Conservation (phyloP, 2,113 vertebrate species). For the Candoia aspera region DNA sequence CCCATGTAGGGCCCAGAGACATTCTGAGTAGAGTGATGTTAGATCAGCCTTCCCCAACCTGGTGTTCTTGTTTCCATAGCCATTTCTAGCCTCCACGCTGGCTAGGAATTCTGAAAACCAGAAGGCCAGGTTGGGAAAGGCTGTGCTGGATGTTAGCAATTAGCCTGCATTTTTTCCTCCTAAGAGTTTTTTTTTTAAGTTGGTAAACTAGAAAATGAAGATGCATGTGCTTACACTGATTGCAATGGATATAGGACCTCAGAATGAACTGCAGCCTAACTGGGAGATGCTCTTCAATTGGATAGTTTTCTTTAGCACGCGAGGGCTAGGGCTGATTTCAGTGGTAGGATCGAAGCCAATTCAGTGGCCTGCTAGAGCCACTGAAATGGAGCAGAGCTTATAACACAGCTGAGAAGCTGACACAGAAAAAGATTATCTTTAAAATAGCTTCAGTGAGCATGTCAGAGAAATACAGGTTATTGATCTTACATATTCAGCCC, state of each 20-base stretch:
- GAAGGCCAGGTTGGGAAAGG: background rate
- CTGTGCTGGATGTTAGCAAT: background rate
- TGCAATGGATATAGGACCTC: background rate
- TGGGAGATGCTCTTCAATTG: background rate
- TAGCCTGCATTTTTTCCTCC: background rate
- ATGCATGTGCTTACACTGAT: background rate
- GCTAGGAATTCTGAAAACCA: background rate
- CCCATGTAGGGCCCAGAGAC: background rate
- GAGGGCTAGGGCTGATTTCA: background rate
- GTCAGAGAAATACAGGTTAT: too few species aligned
- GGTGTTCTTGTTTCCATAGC: background rate
- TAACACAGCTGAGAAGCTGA: too few species aligned
- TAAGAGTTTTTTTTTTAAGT: background rate
- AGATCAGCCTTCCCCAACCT: background rate
- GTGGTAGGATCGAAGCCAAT: too few species aligned
- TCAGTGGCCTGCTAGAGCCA: too few species aligned
- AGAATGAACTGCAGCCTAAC: background rate
- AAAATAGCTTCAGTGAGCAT: too few species aligned
- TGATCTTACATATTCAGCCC: too few species aligned
- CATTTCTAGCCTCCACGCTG: background rate
- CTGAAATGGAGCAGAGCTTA: too few species aligned
- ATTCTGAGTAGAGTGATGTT: background rate
- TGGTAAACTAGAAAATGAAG: background rate
- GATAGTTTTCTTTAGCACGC: background rate
- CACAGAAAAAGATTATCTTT: too few species aligned